Conservation (phyloP, 2,113 vertebrate genomes). For the Dasypus novemcinctus region DNA sequence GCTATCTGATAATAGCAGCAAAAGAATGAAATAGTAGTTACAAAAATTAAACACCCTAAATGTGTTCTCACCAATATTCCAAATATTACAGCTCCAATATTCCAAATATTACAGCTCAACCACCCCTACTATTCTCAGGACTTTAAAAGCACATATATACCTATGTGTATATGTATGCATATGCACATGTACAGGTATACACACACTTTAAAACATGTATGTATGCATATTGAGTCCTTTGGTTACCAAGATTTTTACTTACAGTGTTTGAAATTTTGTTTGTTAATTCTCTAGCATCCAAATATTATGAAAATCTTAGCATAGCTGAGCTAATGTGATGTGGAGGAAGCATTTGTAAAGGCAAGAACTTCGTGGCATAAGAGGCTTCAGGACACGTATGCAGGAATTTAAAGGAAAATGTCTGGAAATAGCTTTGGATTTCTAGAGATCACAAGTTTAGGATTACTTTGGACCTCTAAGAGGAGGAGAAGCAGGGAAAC, state of each 20-base stretch:
- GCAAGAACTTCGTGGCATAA: neutral
- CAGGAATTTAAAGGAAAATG: neutral
- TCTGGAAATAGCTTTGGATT: neutral
- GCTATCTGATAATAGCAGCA: neutral
- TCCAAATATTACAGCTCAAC: neutral
- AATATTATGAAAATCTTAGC: neutral
- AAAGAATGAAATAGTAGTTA: neutral
- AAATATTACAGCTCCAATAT: neutral
- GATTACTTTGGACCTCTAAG: neutral
- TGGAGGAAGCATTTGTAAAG: neutral
- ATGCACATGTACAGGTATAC: neutral
- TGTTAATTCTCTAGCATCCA: neutral
- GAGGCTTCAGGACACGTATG: neutral
- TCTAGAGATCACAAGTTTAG: neutral
- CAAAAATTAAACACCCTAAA: neutral
- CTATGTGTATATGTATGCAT: neutral
- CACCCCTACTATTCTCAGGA: neutral
- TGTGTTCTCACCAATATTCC: neutral
- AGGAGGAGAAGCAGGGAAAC: neutral
- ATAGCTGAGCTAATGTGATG: neutral
- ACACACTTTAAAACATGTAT: neutral
- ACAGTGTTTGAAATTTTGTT: neutral
- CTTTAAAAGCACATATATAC: neutral
- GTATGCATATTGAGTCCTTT: neutral
- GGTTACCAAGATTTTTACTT: neutral